Conservation (phyloP, 1,140 invertebrate genomes). For the Nephila pilipes region DNA sequence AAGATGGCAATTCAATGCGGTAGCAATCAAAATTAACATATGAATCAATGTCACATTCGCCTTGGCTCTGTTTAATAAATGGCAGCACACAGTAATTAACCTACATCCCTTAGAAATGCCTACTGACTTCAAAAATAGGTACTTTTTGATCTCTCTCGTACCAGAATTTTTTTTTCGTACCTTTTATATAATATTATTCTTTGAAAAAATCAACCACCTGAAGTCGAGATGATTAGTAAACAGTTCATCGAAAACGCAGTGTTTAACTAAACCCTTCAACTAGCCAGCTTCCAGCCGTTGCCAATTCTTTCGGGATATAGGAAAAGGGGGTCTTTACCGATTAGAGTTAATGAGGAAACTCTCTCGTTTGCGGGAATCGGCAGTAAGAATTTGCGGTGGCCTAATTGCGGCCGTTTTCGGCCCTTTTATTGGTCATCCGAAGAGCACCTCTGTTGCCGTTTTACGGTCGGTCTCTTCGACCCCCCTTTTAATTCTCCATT, state of each 20-base stretch:
- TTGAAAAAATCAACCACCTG: too few relatives aligned
- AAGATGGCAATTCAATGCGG: too few relatives aligned
- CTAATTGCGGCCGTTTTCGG: slow-evolving; percentile 39
- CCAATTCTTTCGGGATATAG: background rate
- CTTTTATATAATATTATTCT: too few relatives aligned
- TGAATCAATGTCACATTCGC: too few relatives aligned
- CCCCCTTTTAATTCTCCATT: slow-evolving; percentile 30
- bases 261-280: background rate
- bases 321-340: slow-evolving; percentile 11
- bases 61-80: too few relatives aligned
- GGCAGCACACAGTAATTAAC: too few relatives aligned
- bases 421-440: slow-evolving; percentile 46
- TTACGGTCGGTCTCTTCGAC: background rate
- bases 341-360: slow-evolving; percentile 36
- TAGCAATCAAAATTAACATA: too few relatives aligned
- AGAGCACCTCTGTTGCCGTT: background rate
- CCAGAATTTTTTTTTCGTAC: too few relatives aligned
- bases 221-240: too few relatives aligned
- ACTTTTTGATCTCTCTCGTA: too few relatives aligned
- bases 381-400: slow-evolving; percentile 49
- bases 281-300: background rate
- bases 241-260: background rate
- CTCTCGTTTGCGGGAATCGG: slow-evolving; percentile 13
- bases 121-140: too few relatives aligned
- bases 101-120: too few relatives aligned